These are phyloP conservation scores for Noctua comes DNA, from an alignment of 2,888 invertebrate species.

Conservation along the genomic window DNA sequence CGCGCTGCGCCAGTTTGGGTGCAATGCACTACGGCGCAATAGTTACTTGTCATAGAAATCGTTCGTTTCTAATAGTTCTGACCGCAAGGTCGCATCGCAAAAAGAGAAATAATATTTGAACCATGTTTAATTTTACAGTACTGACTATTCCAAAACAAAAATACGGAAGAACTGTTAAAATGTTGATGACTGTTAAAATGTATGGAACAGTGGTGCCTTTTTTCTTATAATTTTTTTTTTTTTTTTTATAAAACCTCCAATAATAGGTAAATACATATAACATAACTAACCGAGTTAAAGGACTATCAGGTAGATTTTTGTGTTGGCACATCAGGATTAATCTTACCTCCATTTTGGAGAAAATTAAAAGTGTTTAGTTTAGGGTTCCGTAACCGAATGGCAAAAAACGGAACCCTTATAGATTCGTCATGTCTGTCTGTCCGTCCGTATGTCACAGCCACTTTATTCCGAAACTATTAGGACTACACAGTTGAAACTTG, in stretches of 20 bases:
- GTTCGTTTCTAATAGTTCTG: constrained; percentile 79
- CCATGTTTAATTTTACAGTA: constrained; percentile 17
- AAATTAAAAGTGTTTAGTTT: background rate
- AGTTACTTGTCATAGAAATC: constrained; percentile 87
- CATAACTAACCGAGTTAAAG: background rate
- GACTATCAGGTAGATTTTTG: background rate
- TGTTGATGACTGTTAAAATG: background rate
- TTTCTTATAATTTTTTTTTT: no score
- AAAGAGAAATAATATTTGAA: constrained; percentile 57
- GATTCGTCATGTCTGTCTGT: no score
- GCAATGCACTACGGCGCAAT: constrained; percentile 88
- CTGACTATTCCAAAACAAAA: background rate
- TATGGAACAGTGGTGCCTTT: background rate
- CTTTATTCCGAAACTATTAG: no score
- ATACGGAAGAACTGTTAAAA: background rate
- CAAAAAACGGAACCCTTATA: no score
- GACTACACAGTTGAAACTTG: no score
- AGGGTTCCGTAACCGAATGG: no score
- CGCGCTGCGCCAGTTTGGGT: constrained; percentile 82
- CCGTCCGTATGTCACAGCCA: no score
- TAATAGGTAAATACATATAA: background rate
- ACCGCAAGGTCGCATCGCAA: constrained; percentile 77
- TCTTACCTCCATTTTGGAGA: background rate
- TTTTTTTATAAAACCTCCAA: background rate
- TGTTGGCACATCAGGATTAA: background rate